Conservation (phyloP, 2,797 vertebrate genomes). For the Microctenopoma lineatum region DNA sequence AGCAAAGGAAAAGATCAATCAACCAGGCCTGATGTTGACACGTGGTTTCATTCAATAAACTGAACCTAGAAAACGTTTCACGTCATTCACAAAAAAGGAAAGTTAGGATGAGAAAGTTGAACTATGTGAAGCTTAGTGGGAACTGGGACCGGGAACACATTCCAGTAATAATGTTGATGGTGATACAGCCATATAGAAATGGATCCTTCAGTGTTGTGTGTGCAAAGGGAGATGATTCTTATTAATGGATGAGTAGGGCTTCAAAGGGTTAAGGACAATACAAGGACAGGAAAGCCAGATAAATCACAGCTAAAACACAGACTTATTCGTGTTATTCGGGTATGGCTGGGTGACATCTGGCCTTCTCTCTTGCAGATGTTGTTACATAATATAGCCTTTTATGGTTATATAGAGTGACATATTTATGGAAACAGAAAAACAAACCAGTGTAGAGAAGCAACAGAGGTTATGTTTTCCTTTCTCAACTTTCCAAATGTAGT, state of each 20-base stretch:
- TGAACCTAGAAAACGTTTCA: conserved; percentile 17
- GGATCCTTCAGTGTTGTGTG: conserved; percentile 1
- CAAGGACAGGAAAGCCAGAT: conserved; percentile 31
- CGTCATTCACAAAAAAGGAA: conserved; percentile 17
- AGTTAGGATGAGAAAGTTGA: neutral
- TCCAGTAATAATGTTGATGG: conserved; percentile 4
- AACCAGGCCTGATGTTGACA: conserved; percentile 8
- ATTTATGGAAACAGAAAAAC: conserved; percentile 10
- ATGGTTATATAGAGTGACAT: neutral
- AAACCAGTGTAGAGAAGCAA: neutral
- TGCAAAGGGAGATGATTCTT: neutral
- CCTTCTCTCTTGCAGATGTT: neutral
- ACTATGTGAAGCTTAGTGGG: neutral
- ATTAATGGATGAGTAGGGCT: conserved; percentile 14
- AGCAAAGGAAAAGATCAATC: conserved; percentile 16
- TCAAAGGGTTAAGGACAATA: conserved; percentile 39
- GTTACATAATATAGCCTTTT: neutral
- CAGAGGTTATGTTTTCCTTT: neutral
- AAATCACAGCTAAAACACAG: conserved; percentile 25
- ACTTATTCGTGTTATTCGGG: conserved; percentile 28
- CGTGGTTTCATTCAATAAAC: conserved; percentile 31
- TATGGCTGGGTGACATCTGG: conserved; percentile 28
- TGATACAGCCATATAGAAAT: conserved; percentile 26
- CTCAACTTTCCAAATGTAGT: neutral
- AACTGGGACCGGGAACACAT: conserved; percentile 16